Evolutionary conservation across 2,797 vertebrate species (phyloP).

Genomic region (Phrynocephalus guinanensis): DNA sequence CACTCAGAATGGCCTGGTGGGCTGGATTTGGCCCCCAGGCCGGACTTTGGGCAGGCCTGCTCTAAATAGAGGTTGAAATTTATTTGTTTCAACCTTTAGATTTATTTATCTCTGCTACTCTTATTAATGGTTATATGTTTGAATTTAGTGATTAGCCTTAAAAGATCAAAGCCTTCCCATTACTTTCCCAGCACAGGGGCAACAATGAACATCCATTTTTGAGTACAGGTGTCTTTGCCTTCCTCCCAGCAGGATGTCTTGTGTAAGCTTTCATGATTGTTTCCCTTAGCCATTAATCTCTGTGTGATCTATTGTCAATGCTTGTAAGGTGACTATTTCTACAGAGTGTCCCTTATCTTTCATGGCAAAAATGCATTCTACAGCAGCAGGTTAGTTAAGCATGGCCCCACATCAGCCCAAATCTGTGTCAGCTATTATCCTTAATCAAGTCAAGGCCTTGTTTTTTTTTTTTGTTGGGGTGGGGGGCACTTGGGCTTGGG

Average conservation of each 20-base stretch:
- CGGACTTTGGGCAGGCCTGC: too few relatives aligned
- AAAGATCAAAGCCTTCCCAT: background rate
- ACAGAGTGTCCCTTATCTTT: background rate
- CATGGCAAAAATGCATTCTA: constrained; percentile 1
- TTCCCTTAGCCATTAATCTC: constrained; percentile 23
- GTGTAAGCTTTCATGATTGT: constrained; percentile 14
- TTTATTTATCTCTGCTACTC: background rate
- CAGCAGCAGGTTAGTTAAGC: constrained; percentile 2
- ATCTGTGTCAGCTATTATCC: background rate
- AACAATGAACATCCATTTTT: background rate
- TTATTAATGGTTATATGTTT: too few relatives aligned
- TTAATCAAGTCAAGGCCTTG: background rate
- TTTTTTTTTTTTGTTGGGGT: too few relatives aligned
- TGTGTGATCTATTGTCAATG: constrained; percentile 5
- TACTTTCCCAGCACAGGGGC: background rate
- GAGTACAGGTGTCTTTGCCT: constrained; percentile 3
- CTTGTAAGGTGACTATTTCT: constrained; percentile 11
- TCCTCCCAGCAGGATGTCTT: background rate
- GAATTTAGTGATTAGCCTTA: background rate
- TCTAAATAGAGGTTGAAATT: too few relatives aligned
- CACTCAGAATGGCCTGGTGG: too few relatives aligned
- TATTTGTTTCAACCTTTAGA: too few relatives aligned
- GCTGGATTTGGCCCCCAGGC: too few relatives aligned
- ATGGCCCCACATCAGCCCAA: background rate
- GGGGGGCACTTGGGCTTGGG: too few relatives aligned